Evolutionary conservation across 1,140 invertebrate species (phyloP).

Genomic region (Heliconius hermathena): DNA sequence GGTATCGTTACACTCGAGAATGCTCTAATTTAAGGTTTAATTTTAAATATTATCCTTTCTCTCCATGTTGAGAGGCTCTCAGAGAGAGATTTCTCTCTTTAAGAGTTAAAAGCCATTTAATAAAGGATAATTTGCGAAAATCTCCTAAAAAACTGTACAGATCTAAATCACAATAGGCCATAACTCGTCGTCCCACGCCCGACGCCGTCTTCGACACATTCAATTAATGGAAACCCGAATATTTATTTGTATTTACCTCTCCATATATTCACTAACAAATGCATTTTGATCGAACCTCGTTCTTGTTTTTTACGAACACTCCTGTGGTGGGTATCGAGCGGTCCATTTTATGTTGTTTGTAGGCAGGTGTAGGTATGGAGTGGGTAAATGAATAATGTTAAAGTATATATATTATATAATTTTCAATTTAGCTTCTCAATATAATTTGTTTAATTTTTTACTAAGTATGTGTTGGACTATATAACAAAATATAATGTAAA

Average conservation of each 20-base stretch:
- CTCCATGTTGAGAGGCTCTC: background rate
- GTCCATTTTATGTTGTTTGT: constrained; percentile 21
- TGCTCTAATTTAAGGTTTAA: too few relatives aligned
- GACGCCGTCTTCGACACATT: constrained; percentile 52
- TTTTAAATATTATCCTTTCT: too few relatives aligned
- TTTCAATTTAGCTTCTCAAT: background rate
- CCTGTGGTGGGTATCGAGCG: constrained; percentile 30
- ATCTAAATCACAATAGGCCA: constrained; percentile 55
- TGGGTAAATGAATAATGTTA: background rate
- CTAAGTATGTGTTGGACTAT: too few relatives aligned
- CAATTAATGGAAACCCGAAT: constrained; percentile 61
- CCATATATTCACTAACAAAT: constrained; percentile 39
- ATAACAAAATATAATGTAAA: background rate
- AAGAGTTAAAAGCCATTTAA: background rate
- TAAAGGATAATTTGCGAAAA: constrained; percentile 34
- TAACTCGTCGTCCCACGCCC: constrained; percentile 67
- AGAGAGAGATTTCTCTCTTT: background rate
- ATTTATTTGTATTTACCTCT: constrained; percentile 57
- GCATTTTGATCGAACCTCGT: constrained; percentile 34
- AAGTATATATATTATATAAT: background rate
- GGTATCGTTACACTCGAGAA: too few relatives aligned
- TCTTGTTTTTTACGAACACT: constrained; percentile 30
- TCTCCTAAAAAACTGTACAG: constrained; percentile 40
- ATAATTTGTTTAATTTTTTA: background rate
- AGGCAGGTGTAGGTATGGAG: background rate